Conservation (phyloP, 2,113 vertebrate genomes). For the Ameiurus melas region DNA sequence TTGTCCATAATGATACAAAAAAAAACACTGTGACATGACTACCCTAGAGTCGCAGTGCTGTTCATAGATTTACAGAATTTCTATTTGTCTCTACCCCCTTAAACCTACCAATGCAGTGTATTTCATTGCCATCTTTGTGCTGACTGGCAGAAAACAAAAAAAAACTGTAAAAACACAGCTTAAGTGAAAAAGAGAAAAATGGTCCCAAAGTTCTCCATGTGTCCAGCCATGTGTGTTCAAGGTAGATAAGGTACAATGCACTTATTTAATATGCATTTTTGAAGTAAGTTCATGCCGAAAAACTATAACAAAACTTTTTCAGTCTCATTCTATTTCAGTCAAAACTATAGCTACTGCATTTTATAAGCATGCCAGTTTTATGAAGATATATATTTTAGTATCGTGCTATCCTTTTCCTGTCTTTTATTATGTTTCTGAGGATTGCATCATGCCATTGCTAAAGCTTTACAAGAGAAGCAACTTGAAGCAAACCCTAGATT, state of each 20-base stretch:
- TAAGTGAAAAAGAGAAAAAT: background rate
- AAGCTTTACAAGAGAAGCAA: background rate
- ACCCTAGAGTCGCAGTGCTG: background rate
- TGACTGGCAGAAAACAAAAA: background rate
- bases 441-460: conserved; percentile 6
- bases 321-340: background rate
- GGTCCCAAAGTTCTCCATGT: background rate
- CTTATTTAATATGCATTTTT: background rate
- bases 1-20: background rate
- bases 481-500: background rate
- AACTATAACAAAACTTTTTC: background rate
- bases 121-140: background rate
- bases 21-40: background rate
- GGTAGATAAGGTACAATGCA: background rate
- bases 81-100: background rate
- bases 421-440: conserved; percentile 12
- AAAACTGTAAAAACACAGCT: background rate
- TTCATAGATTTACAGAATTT: background rate
- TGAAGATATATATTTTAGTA: background rate
- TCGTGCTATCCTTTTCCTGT: background rate
- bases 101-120: background rate
- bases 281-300: background rate
- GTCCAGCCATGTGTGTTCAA: conserved; percentile 1
- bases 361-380: background rate
- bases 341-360: background rate